These are phyloP conservation scores for Drosophila parabipectinata DNA, from an alignment of 1,140 invertebrate species.

Conservation along the genomic window DNA sequence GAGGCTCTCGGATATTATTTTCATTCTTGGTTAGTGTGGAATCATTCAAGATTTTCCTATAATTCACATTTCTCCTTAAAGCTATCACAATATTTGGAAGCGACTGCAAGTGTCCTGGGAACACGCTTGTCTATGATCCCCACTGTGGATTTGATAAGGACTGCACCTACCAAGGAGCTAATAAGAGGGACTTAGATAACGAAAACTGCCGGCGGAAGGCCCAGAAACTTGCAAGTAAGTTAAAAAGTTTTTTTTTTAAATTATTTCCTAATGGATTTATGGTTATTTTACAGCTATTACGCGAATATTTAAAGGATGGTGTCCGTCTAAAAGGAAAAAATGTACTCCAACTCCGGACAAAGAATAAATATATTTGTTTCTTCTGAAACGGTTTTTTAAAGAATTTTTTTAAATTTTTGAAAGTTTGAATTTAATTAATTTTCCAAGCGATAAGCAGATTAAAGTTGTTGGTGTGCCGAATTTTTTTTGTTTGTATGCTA, in stretches of 20 bases:
- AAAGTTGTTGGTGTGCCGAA: conserved; percentile 16
- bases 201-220: background rate
- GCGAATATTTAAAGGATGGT: background rate
- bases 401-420: too few relatives aligned
- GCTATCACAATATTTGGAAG: background rate
- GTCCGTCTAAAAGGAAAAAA: background rate
- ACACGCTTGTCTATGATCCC: background rate
- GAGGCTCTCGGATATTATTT: background rate
- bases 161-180: background rate
- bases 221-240: background rate
- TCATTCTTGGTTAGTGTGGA: background rate
- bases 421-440: too few relatives aligned
- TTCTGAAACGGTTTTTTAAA: too few relatives aligned
- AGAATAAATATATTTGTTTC: too few relatives aligned
- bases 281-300: background rate
- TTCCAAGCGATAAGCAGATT: too few relatives aligned
- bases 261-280: too few relatives aligned
- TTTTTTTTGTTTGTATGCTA: conserved; percentile 44
- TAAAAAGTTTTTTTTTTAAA: too few relatives aligned
- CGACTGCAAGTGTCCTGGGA: background rate
- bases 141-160: background rate
- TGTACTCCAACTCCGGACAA: background rate
- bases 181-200: background rate
- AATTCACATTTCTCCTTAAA: background rate
- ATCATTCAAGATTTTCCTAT: background rate